Evolutionary conservation across 2,888 invertebrate species (phyloP).

Genomic region (Caenorhabditis afra): DNA sequence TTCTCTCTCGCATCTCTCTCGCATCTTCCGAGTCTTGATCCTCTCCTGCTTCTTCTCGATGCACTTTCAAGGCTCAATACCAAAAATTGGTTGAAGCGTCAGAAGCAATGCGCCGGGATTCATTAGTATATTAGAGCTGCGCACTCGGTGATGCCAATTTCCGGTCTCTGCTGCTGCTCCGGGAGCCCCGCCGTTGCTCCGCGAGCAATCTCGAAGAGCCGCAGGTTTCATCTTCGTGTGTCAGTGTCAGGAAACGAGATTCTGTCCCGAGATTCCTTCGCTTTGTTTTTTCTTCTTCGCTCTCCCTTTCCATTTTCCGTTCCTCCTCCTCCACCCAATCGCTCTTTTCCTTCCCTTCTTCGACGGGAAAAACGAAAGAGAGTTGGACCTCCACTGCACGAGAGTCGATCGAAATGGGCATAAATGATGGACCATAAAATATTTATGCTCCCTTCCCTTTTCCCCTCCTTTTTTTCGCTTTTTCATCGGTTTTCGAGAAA

Average conservation of each 20-base stretch:
- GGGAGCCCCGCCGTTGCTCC: neutral
- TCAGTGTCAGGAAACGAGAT: slow-evolving; percentile 23
- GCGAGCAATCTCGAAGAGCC: neutral
- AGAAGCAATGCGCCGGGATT: neutral
- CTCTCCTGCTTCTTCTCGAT: neutral
- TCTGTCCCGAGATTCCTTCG: slow-evolving; percentile 1
- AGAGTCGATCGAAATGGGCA: slow-evolving; percentile 35
- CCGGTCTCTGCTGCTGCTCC: neutral
- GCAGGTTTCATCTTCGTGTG: slow-evolving; percentile 4
- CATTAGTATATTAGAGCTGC: slow-evolving; percentile 3
- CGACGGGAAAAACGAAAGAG: neutral
- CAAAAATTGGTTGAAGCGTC: neutral
- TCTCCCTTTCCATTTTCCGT: neutral
- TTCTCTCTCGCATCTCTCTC: neutral
- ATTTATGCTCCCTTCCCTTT: slow-evolving; percentile 35
- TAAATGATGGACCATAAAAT: slow-evolving; percentile 55
- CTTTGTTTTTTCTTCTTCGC: slow-evolving; percentile 1
- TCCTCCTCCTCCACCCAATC: neutral
- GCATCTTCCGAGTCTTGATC: slow-evolving; percentile 8
- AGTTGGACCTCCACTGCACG: slow-evolving; percentile 17
- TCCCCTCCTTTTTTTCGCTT: slow-evolving; percentile 2
- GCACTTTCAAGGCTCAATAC: neutral
- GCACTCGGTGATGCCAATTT: slow-evolving; percentile 5
- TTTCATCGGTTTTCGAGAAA: slow-evolving; percentile 34
- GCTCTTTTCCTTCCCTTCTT: neutral